phyloP scores from a whole-genome alignment of 1,140 invertebrate genomes.

The Dolichoris vasculosae region DNA sequence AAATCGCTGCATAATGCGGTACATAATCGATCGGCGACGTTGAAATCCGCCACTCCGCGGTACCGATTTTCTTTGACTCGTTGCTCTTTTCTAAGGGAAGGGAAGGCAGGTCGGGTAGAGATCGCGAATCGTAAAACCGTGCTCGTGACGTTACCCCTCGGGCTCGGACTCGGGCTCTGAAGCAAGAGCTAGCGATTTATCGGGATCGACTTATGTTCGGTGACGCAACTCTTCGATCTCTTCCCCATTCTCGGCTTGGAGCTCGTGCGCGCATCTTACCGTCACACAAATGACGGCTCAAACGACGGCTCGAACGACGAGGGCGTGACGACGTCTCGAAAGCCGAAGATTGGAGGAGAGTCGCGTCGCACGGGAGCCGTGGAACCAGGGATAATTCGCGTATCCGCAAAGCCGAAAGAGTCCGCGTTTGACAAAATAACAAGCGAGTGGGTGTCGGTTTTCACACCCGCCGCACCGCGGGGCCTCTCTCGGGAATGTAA shows the following conservation, averaged over 20 bases:
- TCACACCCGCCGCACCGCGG: constrained; percentile 72
- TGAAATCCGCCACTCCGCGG: neutral
- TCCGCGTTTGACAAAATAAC: constrained; percentile 72
- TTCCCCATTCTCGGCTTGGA: no score
- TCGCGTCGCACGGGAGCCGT: no score
- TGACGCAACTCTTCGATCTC: no score
- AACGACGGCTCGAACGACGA: no score
- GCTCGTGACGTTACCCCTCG: no score
- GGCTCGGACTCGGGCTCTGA: neutral
- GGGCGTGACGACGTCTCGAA: no score
- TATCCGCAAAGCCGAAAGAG: neutral
- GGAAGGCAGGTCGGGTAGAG: neutral
- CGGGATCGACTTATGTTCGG: no score
- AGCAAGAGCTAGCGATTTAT: neutral
- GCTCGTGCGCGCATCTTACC: no score
- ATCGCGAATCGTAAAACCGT: no score
- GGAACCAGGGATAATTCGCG: neutral
- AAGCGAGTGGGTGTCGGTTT: constrained; percentile 74
- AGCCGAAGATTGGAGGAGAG: no score
- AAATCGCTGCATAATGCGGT: neutral
- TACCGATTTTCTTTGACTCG: no score
- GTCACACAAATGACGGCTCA: no score
- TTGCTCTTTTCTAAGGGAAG: neutral
- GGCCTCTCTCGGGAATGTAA: constrained; percentile 68
- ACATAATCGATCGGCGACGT: neutral